Percentiles rank a stretch among this genome's conserved stretches.
Evolutionary conservation across 2,888 invertebrate genomes (phyloP).

Genomic region (Himalopsyche tibetana): DNA sequence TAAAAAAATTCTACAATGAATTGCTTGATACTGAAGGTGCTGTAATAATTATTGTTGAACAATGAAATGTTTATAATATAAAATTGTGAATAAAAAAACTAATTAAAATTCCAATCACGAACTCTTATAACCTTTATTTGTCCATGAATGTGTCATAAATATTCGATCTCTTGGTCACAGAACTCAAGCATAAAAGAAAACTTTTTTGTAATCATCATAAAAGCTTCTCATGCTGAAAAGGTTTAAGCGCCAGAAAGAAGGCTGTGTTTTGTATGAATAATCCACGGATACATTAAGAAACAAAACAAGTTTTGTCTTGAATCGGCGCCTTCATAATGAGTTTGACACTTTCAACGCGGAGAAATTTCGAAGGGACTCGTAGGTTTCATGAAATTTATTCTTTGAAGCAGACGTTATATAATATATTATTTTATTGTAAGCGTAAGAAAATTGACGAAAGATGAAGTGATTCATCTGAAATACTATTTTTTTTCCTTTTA

Average conservation of each 20-base stretch:
- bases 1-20: no score
- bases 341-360: not conserved
- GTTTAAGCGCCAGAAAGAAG: slow-evolving; percentile 11
- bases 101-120: slow-evolving; percentile 35
- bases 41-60: no score
- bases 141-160: slow-evolving; percentile 29
- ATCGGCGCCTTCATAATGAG: slow-evolving; percentile 38
- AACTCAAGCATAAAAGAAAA: slow-evolving; percentile 25
- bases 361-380: not conserved
- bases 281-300: slow-evolving; percentile 24
- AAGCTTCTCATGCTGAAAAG: not conserved
- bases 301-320: slow-evolving; percentile 40
- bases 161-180: not conserved
- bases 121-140: slow-evolving; percentile 4
- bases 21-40: no score
- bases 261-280: slow-evolving; percentile 13
- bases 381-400: no score
- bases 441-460: no score
- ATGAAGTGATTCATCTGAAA: no score
- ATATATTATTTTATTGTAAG: no score
- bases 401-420: no score
- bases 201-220: slow-evolving; percentile 38
- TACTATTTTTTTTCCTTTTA: no score
- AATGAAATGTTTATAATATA: no score
- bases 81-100: not conserved